Conservation (phyloP, 1,140 invertebrate genomes). For the Musca domestica region DNA sequence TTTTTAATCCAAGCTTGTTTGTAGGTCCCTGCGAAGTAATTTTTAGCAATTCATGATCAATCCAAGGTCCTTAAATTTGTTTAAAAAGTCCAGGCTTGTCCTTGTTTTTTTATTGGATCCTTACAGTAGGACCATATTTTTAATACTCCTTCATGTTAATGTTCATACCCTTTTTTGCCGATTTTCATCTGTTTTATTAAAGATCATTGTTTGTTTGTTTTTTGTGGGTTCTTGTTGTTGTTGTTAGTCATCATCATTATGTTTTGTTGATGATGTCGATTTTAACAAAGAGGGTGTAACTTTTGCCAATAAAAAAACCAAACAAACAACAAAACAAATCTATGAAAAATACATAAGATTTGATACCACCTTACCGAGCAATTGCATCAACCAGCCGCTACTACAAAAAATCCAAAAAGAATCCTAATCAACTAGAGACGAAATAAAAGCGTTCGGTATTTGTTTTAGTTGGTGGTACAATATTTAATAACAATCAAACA, state of each 20-base stretch:
- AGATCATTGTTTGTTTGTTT: background rate
- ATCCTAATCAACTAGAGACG: background rate
- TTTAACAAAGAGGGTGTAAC: slow-evolving; percentile 14
- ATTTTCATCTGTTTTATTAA: background rate
- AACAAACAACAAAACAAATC: background rate
- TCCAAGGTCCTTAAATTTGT: too few species aligned
- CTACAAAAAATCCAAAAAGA: background rate
- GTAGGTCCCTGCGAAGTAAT: too few species aligned
- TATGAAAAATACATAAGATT: too few species aligned
- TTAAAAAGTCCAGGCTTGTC: too few species aligned
- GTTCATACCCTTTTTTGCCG: too few species aligned
- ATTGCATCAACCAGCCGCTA: slow-evolving; percentile 30
- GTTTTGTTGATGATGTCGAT: slow-evolving; percentile 8
- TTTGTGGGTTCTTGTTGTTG: too few species aligned
- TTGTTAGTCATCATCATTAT: background rate
- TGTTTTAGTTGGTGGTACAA: background rate
- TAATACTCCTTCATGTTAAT: too few species aligned
- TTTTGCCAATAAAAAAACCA: slow-evolving; percentile 4
- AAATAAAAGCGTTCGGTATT: background rate
- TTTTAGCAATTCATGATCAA: too few species aligned
- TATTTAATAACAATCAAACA: slow-evolving; percentile 44
- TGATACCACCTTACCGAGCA: background rate
- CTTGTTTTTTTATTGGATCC: too few species aligned
- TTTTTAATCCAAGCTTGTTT: too few species aligned
- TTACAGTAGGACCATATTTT: too few species aligned